A percentile compares a stretch with the other conserved stretches of the same genome.
Conservation (phyloP, 53 echinoderm and acorn worm genomes). For the Astropecten irregularis region DNA sequence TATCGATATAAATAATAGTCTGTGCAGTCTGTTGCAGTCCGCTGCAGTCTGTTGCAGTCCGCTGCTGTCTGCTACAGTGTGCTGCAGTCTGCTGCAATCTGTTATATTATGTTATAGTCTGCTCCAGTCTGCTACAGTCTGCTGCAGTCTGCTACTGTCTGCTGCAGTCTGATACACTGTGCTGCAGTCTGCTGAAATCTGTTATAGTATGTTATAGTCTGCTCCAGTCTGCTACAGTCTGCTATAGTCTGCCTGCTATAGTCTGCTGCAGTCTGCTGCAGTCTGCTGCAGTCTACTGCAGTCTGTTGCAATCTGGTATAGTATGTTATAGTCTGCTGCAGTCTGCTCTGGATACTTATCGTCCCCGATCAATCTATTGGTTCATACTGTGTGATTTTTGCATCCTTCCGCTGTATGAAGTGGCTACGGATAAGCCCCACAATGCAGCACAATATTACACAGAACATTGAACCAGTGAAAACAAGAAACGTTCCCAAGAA, state of each 20-base stretch:
- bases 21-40: neutral
- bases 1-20: too few species aligned
- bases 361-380: too few species aligned
- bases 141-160: neutral
- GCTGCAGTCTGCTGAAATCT: constrained; percentile 26
- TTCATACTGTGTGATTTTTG: too few species aligned
- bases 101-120: too few species aligned
- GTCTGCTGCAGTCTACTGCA: constrained; percentile 17
- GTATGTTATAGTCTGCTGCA: constrained; percentile 4
- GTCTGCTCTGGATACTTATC: constrained; percentile 5
- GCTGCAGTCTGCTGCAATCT: neutral
- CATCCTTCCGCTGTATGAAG: too few species aligned
- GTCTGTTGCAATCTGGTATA: neutral
- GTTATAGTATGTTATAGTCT: constrained; percentile 30
- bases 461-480: too few species aligned
- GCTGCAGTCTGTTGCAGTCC: neutral
- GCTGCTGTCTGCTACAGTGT: neutral
- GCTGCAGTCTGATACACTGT: neutral
- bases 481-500: too few species aligned
- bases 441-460: too few species aligned
- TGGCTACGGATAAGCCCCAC: too few species aligned
- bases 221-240: constrained; percentile 26
- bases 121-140: too few species aligned
- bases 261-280: constrained; percentile 23
- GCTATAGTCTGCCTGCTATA: constrained; percentile 35